Percentiles rank a stretch among this genome's conserved stretches.
Evolutionary conservation across 2,888 invertebrate genomes (phyloP).

Genomic region (Eupithecia inturbata): DNA sequence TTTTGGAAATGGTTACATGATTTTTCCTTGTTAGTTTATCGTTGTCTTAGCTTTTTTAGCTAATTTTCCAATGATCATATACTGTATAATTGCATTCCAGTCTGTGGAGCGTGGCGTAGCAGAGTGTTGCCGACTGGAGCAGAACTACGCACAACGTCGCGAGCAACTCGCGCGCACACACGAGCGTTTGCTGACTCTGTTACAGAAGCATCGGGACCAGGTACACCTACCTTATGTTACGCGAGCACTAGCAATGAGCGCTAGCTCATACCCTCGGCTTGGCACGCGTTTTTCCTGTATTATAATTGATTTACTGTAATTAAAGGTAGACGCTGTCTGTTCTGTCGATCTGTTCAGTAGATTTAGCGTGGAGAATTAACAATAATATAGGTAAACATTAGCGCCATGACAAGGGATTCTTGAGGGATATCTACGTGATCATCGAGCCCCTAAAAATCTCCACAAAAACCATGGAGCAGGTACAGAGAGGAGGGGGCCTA

Average conservation of each 20-base stretch:
- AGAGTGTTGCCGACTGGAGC: slow-evolving; percentile 92
- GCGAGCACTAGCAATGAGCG: not conserved
- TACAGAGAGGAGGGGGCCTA: no score
- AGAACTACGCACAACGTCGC: slow-evolving; percentile 89
- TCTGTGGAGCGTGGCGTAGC: slow-evolving; percentile 95
- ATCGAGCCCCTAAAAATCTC: not conserved
- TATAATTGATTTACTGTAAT: not conserved
- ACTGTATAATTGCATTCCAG: slow-evolving; percentile 56
- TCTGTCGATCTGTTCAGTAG: not conserved
- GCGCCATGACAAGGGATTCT: not conserved
- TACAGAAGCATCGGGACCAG: slow-evolving; percentile 75
- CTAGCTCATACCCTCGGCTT: no score
- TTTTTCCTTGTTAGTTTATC: not conserved
- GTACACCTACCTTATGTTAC: slow-evolving; percentile 45
- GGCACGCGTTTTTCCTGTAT: no score
- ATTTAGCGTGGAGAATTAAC: no score
- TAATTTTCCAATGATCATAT: not conserved
- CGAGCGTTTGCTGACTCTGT: slow-evolving; percentile 88
- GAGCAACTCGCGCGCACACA: slow-evolving; percentile 91
- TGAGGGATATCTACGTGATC: not conserved
- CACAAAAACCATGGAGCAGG: no score
- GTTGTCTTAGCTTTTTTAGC: not conserved
- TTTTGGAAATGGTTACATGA: not conserved
- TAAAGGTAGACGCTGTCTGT: no score
- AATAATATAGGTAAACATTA: not conserved